Evolutionary conservation across 1,140 invertebrate genomes (phyloP).

Genomic region (Aphelenchoides avenae): DNA sequence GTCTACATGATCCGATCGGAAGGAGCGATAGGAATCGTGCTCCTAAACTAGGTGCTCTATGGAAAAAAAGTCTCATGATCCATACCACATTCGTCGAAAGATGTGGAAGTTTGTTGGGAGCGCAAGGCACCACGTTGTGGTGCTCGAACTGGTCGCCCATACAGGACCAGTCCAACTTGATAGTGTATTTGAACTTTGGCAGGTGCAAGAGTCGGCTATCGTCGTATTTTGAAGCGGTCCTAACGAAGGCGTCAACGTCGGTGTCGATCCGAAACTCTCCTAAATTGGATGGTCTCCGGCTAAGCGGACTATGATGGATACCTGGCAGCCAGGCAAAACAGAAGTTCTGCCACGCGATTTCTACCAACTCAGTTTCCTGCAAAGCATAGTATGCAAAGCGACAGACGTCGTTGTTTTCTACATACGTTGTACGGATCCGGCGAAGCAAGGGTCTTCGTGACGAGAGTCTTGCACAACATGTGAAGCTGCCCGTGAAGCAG

Average conservation of each 20-base stretch:
- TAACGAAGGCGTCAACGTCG: slow-evolving; percentile 78
- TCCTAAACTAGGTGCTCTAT: slow-evolving; percentile 63
- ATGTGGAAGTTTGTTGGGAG: slow-evolving; percentile 90
- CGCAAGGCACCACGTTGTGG: slow-evolving; percentile 82
- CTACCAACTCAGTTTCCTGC: slow-evolving; percentile 98
- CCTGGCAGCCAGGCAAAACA: slow-evolving; percentile 93
- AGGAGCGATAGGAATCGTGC: slow-evolving; percentile 73
- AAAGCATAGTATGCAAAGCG: no score
- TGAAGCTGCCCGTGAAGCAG: slow-evolving; percentile 86
- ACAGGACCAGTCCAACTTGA: slow-evolving; percentile 85
- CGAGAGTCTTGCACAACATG: slow-evolving; percentile 76
- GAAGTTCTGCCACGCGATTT: slow-evolving; percentile 84
- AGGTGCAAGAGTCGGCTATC: slow-evolving; percentile 85
- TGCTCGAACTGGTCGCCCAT: slow-evolving; percentile 89
- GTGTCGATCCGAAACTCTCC: slow-evolving; percentile 79
- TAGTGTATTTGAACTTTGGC: slow-evolving; percentile 76
- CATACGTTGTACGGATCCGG: slow-evolving; percentile 60
- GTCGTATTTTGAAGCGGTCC: slow-evolving; percentile 96
- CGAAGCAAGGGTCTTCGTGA: slow-evolving; percentile 83
- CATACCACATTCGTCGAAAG: slow-evolving; percentile 82
- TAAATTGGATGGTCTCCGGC: no score
- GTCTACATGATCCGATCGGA: slow-evolving; percentile 86
- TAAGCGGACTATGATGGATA: slow-evolving; percentile 61
- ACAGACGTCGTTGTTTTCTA: no score
- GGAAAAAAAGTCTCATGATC: slow-evolving; percentile 37